Evolutionary conservation across 2,113 vertebrate species (phyloP), one percentile per base, ranked within the genome.

Genomic region (Cynopterus brachyotis): DNA sequence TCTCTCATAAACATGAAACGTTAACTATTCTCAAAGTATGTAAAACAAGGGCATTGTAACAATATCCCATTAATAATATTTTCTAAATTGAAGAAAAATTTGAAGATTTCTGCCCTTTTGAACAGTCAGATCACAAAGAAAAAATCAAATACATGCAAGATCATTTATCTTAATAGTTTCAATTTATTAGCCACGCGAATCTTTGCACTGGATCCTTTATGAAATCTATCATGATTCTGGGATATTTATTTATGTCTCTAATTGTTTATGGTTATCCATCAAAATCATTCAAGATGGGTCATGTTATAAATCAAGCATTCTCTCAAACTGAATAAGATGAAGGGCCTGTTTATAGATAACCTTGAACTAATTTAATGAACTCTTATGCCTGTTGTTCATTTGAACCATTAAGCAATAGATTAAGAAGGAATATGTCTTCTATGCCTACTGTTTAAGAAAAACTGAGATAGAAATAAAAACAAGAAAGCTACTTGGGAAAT

Each of bases 221-320:
- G n/a, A 95, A 91, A 90, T 88, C 78, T 96, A 42, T 95, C 72
- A 70, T 67, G 24, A 59, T 86, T 76, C 83, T 87, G 35, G 72
- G 60, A n/a, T 83, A 87, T 93, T 66, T 94, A 75, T 80, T 97
- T 91, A 55, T 75, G 53, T 83, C 32, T 72, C 76, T 94, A 90
- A 92, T 94, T 95, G 55, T 92, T 95, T 89, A 67, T 73, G 88
- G 83, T 57, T 78, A 93, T 76, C 53, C 28, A 84, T 94, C 83
- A 94, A 94, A 86, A 86, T 94, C 62, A 95, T 50, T 96, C 28
- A 93, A 91, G 57, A 75, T 19, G 13, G 79, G n/a, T 42, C n/a
- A 79, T 55, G 81, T 67, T 76, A 73, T 85, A 95, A 96, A 94
- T 89, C 81, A 97, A 79, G 13, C 32, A 30, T 30, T 55, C 22